Conservation (phyloP, 2,113 vertebrate species). For the Catharus minimus region DNA sequence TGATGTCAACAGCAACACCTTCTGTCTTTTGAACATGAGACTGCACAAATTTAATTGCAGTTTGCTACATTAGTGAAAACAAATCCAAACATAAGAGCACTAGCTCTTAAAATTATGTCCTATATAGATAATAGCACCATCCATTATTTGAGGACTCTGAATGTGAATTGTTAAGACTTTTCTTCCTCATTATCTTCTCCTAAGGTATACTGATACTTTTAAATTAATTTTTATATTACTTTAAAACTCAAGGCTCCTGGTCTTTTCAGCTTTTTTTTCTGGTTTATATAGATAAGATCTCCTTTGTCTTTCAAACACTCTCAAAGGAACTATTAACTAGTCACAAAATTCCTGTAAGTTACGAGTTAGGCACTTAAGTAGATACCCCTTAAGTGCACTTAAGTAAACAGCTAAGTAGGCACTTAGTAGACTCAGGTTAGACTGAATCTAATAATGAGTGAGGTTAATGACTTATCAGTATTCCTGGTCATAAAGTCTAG, state of each 20-base stretch:
- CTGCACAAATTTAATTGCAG: neutral
- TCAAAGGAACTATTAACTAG: neutral
- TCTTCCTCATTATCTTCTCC: neutral
- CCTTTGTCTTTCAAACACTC: neutral
- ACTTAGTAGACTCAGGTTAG: constrained; percentile 48
- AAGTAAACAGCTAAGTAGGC: constrained; percentile 25
- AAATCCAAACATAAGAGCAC: neutral
- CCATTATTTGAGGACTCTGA: neutral
- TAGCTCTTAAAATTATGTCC: neutral
- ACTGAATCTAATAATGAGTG: neutral
- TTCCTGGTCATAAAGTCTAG: neutral
- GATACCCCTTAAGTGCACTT: neutral
- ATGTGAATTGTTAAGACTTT: neutral
- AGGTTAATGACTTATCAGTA: neutral
- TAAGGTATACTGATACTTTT: neutral
- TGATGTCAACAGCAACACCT: neutral
- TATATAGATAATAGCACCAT: constrained; percentile 31
- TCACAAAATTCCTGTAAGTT: neutral
- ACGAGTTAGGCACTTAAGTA: constrained; percentile 31
- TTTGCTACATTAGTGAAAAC: neutral
- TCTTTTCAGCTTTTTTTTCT: neutral
- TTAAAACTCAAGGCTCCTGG: neutral
- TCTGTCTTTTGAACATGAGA: neutral
- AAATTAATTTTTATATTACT: neutral
- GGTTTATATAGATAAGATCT: neutral